Base-by-base conservation (phyloP, 2,888 invertebrate genomes). In the Orgyia antiqua region DNA sequence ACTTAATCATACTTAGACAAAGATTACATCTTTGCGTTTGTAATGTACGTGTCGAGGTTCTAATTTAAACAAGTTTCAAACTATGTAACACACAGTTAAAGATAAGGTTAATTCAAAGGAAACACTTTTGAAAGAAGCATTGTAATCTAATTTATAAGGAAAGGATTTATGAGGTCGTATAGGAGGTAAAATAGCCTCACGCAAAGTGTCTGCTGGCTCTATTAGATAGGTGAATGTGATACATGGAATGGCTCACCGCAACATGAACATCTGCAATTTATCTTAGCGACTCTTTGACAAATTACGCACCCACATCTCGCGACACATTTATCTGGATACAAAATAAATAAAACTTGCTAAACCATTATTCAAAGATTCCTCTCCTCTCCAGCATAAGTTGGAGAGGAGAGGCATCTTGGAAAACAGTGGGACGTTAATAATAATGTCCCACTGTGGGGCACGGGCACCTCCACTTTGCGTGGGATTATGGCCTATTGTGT, bases 131-230 rank as follows among this genome's bases (percentile, higher is more conserved):
- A 9, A 20, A 9, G 20, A 42, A 51, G 61, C 63, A 52, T 68
- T 71, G 64, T 70, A 68, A 68, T 73, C 61, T 71, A 73, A 76
- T 76, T 74, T 75, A 76, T 72, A 71, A 70, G 64, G 63, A 64
- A 58, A 58, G 60, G 64, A 76, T 76, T 75, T 76, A 76, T 72
- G 73, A 62, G 67, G 59, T 58, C 51, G 58, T 63, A 48, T 60
- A 66, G 61, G 45, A 56, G 58, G 59, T 65, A 56, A 62, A 70
- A 74, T 73, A 67, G 61, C 63, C 68, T 69, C 75, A 76, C 75
- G 73, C 74, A 68, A 73, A 60, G 54, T 66, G 71, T 66, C 64
- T 64, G 57, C 54, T 52, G 58, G 63, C 67, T 66, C 68, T 72
- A 72, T 75, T 68, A 67, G 71, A 62, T 72, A 72, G 70, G 71